Base-by-base conservation (phyloP, 2,888 invertebrate species). In the Rhabditophanes sp. region DNA sequence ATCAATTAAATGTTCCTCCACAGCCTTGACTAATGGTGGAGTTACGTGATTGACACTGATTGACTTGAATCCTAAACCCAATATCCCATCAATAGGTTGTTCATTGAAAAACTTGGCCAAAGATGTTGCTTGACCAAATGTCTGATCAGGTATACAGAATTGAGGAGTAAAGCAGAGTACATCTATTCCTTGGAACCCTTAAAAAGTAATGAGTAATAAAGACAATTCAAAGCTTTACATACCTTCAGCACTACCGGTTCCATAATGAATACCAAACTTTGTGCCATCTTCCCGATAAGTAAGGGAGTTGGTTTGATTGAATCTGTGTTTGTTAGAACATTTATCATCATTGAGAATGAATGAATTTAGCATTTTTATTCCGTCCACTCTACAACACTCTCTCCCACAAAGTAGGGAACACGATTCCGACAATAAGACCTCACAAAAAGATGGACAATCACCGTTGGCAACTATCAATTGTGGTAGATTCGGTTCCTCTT, bases 81-180 rank as follows among this genome's bases (percentile, higher is more conserved):
- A 26, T 25, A 42, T 51, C 15, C 51, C 56, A 32, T 56, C 56
- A 28, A 53, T 47, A 20, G 56, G 51, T 22, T 51, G 46, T 21
- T 68, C 69, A 24, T 69, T 68, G 39, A 72, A 68, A 59, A 72
- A 70, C 9, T 68, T 68, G 8, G 70, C 69, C 41, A 72, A 64
- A 18, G 61, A 45, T 1, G 62, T 65, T 16, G 70, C 70, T 41
- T 72, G 70, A 19, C 69, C 71, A 57, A 71, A 71, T 14, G 67
- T 67, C 50, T 69, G 69, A 33, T 58, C 55, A 30, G 65, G 66
- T 8, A 69, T 64, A 12, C 48, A 44, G 12, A 69, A 44, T 24
- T 50, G 46, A 3, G 50, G 35, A n/a, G 26, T 26, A 26, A 34
- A 37, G 28, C 37, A 37, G 6, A 26, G 19, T 11, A 17, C 14